A percentile compares a stretch with the other conserved stretches of the same genome.
These are phyloP conservation scores for Atherinosoma microstoma DNA, from an alignment of 2,797 vertebrate genomes.

Conservation along the genomic window DNA sequence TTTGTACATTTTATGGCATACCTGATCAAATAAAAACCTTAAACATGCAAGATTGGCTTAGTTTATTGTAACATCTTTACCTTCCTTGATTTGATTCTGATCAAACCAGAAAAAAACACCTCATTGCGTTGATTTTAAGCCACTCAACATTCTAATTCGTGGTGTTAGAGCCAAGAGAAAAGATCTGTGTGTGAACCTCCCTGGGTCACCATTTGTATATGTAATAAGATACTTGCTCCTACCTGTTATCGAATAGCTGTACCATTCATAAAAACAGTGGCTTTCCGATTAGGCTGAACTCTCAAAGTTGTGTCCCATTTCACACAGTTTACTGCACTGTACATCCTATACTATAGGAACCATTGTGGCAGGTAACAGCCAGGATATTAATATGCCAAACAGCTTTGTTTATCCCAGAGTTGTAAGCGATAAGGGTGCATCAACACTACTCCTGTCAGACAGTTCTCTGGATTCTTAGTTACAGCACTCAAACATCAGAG, in stretches of 20 bases:
- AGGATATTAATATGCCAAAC: neutral
- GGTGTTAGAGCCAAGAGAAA: constrained; percentile 2
- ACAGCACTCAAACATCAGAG: neutral
- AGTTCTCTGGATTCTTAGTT: neutral
- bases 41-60: neutral
- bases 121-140: neutral
- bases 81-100: neutral
- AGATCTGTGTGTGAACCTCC: constrained; percentile 35
- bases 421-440: neutral
- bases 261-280: constrained; percentile 45
- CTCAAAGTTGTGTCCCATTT: constrained; percentile 22
- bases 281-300: constrained; percentile 17
- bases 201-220: constrained; percentile 19
- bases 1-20: neutral
- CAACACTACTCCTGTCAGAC: neutral
- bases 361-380: neutral
- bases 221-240: constrained; percentile 47
- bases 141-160: constrained; percentile 4
- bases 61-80: neutral
- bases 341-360: neutral
- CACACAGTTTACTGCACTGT: constrained; percentile 2
- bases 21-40: neutral
- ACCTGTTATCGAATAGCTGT: constrained; percentile 9
- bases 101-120: neutral
- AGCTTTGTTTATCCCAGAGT: neutral